Percentiles rank a stretch among this genome's conserved stretches.
Conservation (phyloP, 2,797 vertebrate species). For the Hoplostethus mediterraneus region DNA sequence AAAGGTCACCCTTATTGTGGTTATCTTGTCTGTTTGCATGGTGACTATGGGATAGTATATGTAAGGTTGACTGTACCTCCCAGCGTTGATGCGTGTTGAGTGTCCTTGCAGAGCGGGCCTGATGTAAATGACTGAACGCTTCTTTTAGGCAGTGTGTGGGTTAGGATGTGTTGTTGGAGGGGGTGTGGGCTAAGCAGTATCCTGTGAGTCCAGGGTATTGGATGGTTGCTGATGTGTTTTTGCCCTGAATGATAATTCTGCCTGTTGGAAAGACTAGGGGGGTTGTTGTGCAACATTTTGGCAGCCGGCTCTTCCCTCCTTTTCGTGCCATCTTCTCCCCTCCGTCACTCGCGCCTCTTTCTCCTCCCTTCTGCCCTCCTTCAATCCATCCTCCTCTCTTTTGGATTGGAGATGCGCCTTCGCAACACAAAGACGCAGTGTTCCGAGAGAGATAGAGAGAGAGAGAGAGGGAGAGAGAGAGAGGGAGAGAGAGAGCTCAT, state of each 20-base stretch:
- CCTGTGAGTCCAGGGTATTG: constrained; percentile 67
- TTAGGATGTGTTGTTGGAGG: constrained; percentile 59
- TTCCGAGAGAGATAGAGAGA: constrained; percentile 53
- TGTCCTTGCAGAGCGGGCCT: too few relatives aligned
- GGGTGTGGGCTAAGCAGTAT: constrained; percentile 52
- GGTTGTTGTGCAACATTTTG: constrained; percentile 82
- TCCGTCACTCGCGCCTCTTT: constrained; percentile 62
- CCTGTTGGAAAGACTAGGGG: constrained; percentile 77
- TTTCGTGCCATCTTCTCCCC: constrained; percentile 75
- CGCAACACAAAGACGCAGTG: constrained; percentile 74
- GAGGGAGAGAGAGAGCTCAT: constrained; percentile 51
- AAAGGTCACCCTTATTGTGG: not conserved
- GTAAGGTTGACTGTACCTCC: not conserved
- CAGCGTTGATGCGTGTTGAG: not conserved
- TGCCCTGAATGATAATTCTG: constrained; percentile 79
- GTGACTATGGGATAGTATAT: not conserved
- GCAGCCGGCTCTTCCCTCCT: constrained; percentile 72
- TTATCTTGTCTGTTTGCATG: not conserved
- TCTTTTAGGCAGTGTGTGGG: constrained; percentile 59
- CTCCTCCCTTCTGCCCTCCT: constrained; percentile 60
- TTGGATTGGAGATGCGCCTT: constrained; percentile 58
- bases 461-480: constrained; percentile 18
- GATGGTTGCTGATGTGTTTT: constrained; percentile 72
- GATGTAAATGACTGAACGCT: constrained; percentile 43
- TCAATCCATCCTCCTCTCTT: constrained; percentile 43